Conservation (phyloP, 2,888 invertebrate species). For the Cantharis rustica region DNA sequence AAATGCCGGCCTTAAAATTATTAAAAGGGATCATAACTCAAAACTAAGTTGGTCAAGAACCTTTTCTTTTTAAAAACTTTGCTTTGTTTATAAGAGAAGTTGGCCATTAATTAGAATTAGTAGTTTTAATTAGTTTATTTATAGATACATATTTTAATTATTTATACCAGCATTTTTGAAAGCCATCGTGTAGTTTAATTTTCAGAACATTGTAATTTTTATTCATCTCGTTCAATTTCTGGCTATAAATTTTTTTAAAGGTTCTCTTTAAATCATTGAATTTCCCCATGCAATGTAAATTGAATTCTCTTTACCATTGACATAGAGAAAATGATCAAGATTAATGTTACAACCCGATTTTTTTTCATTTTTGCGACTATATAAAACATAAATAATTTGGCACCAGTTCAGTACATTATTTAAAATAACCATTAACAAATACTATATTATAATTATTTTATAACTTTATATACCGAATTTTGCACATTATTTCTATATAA, state of each 20-base stretch:
- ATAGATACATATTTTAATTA: too few species aligned
- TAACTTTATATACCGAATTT: neutral
- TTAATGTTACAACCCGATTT: neutral
- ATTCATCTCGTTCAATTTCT: too few species aligned
- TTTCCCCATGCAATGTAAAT: neutral
- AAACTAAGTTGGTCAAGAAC: neutral
- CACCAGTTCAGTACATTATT: neutral
- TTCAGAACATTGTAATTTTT: too few species aligned
- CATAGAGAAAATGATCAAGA: neutral
- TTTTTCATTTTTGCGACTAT: neutral
- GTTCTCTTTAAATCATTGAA: too few species aligned
- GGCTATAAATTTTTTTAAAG: too few species aligned
- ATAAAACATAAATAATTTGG: neutral
- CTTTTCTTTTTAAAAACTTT: too few species aligned
- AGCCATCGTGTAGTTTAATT: too few species aligned
- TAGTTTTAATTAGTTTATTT: neutral
- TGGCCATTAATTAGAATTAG: neutral
- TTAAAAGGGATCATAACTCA: neutral
- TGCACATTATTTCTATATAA: neutral
- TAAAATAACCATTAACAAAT: neutral
- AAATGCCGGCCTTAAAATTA: neutral
- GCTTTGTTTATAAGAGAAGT: neutral
- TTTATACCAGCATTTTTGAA: too few species aligned
- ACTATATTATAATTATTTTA: neutral
- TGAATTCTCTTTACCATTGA: neutral